Evolutionary conservation across 2,888 invertebrate genomes (phyloP).

Genomic region (Pseudococcus viburni): DNA sequence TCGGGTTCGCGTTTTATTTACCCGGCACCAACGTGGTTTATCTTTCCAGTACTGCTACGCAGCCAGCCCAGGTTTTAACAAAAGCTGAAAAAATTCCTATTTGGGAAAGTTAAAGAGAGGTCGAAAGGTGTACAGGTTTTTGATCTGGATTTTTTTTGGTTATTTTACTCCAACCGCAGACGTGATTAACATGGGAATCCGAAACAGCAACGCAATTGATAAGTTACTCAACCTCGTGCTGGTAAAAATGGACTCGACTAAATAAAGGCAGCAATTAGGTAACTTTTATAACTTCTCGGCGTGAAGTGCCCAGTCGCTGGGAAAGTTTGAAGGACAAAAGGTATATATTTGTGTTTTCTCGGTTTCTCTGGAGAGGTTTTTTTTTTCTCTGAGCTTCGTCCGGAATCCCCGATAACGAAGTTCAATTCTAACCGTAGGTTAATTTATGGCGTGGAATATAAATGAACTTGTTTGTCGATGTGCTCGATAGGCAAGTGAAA

Average conservation of each 20-base stretch:
- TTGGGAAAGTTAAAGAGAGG: background rate
- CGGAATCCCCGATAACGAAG: background rate
- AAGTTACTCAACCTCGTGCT: background rate
- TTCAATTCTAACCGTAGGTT: background rate
- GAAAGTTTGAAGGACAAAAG: constrained; percentile 36
- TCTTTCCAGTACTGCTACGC: background rate
- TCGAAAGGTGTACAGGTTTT: background rate
- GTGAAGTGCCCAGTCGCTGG: background rate
- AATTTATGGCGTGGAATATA: constrained; percentile 29
- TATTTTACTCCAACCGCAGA: background rate
- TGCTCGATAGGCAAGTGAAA: no score
- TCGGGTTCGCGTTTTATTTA: background rate
- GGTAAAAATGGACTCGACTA: constrained; percentile 9
- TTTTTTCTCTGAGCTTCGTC: background rate
- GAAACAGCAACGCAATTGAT: background rate
- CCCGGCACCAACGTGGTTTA: background rate
- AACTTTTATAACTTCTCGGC: constrained; percentile 28
- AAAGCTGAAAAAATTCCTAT: background rate
- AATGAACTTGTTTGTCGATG: background rate
- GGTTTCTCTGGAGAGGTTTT: constrained; percentile 15
- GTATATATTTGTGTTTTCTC: constrained; percentile 39
- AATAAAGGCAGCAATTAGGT: constrained; percentile 30
- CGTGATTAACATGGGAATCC: constrained; percentile 1
- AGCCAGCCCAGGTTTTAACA: background rate
- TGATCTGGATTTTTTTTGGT: background rate